Evolutionary conservation across 2,888 invertebrate genomes (phyloP).

Genomic region (Branchipolynoe longqiensis): DNA sequence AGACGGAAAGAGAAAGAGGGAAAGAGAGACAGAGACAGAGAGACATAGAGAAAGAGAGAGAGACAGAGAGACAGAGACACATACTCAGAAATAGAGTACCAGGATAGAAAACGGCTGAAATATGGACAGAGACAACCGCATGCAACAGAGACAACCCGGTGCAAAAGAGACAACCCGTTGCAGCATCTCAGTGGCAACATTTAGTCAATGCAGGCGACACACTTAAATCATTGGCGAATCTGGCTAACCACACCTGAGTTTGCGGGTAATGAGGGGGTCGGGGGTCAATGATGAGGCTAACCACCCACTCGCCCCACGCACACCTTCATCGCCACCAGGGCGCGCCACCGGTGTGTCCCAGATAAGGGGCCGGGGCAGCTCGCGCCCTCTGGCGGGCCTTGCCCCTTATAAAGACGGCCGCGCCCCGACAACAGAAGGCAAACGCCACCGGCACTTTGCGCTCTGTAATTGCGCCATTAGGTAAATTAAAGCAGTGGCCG

Average conservation of each 20-base stretch:
- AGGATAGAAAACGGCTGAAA: too few species aligned
- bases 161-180: too few species aligned
- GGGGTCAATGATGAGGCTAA: conserved; percentile 33
- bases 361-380: neutral
- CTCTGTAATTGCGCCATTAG: conserved; percentile 37
- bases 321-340: neutral
- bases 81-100: too few species aligned
- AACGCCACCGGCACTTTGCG: conserved; percentile 28
- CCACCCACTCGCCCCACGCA: neutral
- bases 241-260: conserved; percentile 37
- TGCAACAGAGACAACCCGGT: too few species aligned
- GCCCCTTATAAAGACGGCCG: neutral
- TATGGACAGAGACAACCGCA: too few species aligned
- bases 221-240: too few species aligned
- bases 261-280: conserved; percentile 23
- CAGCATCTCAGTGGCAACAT: too few species aligned
- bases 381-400: neutral
- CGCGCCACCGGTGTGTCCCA: neutral
- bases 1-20: too few species aligned
- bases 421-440: conserved; percentile 34
- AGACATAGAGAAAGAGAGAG: too few species aligned
- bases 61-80: too few species aligned
- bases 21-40: too few species aligned
- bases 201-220: too few species aligned
- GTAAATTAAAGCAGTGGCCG: conserved; percentile 35